Conservation (phyloP, 2,113 vertebrate species). For the Passer montanus region DNA sequence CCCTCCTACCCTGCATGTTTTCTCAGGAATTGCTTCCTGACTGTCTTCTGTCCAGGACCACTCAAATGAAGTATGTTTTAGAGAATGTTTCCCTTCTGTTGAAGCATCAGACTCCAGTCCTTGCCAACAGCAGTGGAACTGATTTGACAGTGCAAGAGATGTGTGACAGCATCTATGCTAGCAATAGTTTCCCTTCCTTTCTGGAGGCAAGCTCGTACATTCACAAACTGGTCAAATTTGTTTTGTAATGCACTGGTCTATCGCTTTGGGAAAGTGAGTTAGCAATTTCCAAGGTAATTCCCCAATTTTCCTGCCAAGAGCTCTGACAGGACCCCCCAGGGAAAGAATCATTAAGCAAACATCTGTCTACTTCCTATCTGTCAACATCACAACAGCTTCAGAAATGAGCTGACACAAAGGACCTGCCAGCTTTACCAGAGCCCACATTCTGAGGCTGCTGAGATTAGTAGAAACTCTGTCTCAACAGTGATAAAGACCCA, state of each 20-base stretch:
- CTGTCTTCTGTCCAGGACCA: background rate
- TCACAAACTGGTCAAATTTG: background rate
- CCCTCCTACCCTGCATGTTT: background rate
- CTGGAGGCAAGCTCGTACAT: background rate
- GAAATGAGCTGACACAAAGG: background rate
- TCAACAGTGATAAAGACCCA: constrained; percentile 8
- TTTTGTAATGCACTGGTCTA: background rate
- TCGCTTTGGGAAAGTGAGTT: background rate
- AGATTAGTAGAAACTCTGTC: background rate
- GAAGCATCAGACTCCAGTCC: background rate
- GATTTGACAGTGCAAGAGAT: background rate
- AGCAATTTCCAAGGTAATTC: constrained; percentile 38
- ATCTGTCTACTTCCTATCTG: constrained; percentile 41
- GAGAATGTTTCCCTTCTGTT: background rate
- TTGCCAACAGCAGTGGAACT: background rate
- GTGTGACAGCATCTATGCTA: background rate
- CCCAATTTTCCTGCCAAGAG: background rate
- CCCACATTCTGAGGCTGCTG: background rate
- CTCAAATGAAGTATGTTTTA: background rate
- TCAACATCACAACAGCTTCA: constrained; percentile 23
- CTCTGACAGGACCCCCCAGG: background rate
- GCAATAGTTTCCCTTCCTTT: background rate
- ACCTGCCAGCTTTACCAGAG: background rate
- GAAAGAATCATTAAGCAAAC: constrained; percentile 53
- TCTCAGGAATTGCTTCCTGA: background rate